phyloP scores from a whole-genome alignment of 2,113 vertebrate species.

The Arothron firmamentum region DNA sequence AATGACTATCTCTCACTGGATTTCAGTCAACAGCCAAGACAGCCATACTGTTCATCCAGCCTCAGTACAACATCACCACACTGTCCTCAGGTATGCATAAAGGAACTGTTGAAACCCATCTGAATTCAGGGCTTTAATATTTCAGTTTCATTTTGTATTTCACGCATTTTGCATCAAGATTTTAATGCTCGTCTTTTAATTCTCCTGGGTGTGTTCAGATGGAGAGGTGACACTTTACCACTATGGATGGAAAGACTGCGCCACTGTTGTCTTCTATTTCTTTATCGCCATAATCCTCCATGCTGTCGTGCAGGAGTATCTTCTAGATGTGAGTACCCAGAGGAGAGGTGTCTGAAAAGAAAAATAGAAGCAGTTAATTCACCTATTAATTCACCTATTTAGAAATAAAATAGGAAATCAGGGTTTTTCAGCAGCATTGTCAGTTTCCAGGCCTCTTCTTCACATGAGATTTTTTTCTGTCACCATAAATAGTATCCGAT shows the following conservation, averaged over 20 bases:
- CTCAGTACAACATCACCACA: conserved; percentile 91
- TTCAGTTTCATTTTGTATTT: too few relatives aligned
- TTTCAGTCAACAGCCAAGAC: conserved; percentile 94
- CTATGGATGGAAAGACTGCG: conserved; percentile 89
- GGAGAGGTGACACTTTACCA: conserved; percentile 88
- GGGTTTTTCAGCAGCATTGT: conserved; percentile 26
- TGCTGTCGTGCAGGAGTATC: conserved; percentile 93
- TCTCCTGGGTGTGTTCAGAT: conserved; percentile 23
- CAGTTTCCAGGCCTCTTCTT: conserved; percentile 22
- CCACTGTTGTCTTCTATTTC: conserved; percentile 93
- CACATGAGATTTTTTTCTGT: conserved; percentile 21
- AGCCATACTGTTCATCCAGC: conserved; percentile 96
- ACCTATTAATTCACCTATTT: too few relatives aligned
- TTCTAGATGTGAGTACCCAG: conserved; percentile 85
- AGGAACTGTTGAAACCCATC: too few relatives aligned
- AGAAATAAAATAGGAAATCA: not conserved
- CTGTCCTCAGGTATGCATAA: conserved; percentile 79
- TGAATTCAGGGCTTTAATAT: too few relatives aligned
- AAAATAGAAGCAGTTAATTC: too few relatives aligned
- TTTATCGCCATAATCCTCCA: conserved; percentile 93
- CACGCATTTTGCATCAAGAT: not conserved
- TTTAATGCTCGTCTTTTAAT: not conserved
- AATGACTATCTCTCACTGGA: conserved; percentile 34
- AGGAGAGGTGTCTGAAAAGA: too few relatives aligned
- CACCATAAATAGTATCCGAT: conserved; percentile 26